A percentile compares a stretch with the other conserved stretches of the same genome.
Conservation (phyloP, 1,140 invertebrate species). For the Diachasma alloeum region DNA sequence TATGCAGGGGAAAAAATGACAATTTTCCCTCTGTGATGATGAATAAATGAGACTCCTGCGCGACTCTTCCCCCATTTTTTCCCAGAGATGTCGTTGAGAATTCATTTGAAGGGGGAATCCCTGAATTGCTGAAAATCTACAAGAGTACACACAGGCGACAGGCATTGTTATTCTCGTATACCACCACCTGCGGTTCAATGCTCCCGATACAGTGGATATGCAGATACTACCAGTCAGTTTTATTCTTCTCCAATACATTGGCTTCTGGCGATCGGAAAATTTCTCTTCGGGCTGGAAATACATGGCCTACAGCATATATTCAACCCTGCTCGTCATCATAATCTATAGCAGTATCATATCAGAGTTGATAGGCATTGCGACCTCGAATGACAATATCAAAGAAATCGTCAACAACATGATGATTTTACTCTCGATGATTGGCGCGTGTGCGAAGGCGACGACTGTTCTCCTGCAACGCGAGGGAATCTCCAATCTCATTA, state of each 20-base stretch:
- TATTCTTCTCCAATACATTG: neutral
- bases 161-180: no score
- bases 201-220: neutral
- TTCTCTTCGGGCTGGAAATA: neutral
- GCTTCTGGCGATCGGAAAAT: neutral
- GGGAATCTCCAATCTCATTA: neutral
- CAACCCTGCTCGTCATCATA: neutral
- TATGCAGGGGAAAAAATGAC: no score
- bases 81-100: no score
- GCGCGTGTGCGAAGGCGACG: neutral
- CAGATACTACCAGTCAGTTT: neutral
- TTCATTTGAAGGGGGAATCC: no score
- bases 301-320: neutral
- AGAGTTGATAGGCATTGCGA: neutral
- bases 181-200: no score
- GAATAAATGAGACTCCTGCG: no score
- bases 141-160: no score
- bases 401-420: neutral
- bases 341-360: neutral
- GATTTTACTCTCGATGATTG: neutral
- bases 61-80: no score
- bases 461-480: neutral
- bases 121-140: no score
- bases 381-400: neutral
- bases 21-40: no score